A percentile compares a stretch with the other conserved stretches of the same genome.
phyloP scores from a whole-genome alignment of 2,113 vertebrate species.

The Solea solea region DNA sequence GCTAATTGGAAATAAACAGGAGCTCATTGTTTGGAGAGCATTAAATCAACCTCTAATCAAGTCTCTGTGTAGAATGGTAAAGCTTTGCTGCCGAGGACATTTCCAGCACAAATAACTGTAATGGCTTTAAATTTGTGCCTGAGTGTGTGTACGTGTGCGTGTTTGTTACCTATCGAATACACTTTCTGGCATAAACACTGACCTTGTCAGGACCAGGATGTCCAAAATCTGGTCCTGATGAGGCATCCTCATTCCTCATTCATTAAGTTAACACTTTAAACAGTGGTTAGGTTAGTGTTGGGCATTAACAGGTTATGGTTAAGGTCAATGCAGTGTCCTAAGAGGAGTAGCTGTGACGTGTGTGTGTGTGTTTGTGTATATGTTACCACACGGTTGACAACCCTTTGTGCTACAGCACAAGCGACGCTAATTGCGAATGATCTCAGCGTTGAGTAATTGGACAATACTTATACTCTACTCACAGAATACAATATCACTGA shows the following conservation, averaged over 20 bases:
- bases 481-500: slow-evolving; percentile 9
- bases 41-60: slow-evolving; percentile 77
- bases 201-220: too few species aligned
- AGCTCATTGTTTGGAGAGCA: slow-evolving; percentile 68
- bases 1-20: slow-evolving; percentile 77
- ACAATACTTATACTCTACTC: slow-evolving; percentile 9
- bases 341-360: background rate
- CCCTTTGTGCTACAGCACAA: slow-evolving; percentile 57
- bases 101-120: slow-evolving; percentile 63
- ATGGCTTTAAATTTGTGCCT: slow-evolving; percentile 58
- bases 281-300: too few species aligned
- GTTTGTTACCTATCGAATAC: background rate
- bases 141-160: slow-evolving; percentile 7
- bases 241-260: too few species aligned
- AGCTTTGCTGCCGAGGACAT: slow-evolving; percentile 39
- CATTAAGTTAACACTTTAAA: too few species aligned
- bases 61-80: slow-evolving; percentile 31
- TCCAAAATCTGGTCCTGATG: too few species aligned
- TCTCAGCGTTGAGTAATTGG: slow-evolving; percentile 50
- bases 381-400: slow-evolving; percentile 32
- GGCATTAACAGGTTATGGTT: too few species aligned
- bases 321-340: too few species aligned
- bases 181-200: background rate
- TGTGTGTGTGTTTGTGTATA: background rate
- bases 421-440: slow-evolving; percentile 58